These are phyloP conservation scores for Trileptium ribeirensis DNA, from an alignment of 2,888 invertebrate species.

Conservation along the genomic window DNA sequence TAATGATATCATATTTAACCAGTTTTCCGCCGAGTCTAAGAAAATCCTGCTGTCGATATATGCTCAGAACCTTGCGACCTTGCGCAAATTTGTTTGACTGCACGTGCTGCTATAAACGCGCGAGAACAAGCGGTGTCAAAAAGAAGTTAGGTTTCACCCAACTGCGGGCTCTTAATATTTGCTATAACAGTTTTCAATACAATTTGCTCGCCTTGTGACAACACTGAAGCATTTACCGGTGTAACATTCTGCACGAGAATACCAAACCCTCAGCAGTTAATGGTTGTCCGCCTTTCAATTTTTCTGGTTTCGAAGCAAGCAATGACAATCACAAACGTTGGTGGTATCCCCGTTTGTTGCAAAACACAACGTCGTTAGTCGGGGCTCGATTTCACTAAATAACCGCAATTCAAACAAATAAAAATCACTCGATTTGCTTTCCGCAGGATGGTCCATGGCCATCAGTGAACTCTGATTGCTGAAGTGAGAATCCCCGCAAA, in stretches of 20 bases:
- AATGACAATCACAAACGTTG: not conserved
- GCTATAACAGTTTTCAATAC: not conserved
- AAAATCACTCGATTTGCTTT: too few species aligned
- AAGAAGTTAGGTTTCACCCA: not conserved
- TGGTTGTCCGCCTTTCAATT: not conserved
- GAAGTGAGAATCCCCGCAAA: not conserved
- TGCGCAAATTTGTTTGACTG: not conserved
- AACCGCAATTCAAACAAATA: not conserved
- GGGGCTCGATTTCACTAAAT: not conserved
- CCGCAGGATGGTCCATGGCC: too few species aligned
- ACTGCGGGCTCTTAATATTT: not conserved
- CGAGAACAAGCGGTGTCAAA: not conserved
- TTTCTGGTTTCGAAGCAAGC: not conserved
- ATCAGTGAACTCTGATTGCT: not conserved
- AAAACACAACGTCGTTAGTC: not conserved
- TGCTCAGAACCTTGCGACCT: not conserved
- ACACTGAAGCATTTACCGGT: not conserved
- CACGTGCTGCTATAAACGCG: not conserved
- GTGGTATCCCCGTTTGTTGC: not conserved
- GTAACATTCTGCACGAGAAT: not conserved
- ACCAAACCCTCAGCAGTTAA: not conserved
- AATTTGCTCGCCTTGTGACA: not conserved
- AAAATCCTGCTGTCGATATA: not conserved
- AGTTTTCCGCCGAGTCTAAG: not conserved
- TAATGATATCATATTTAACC: not conserved